Evolutionary conservation across 2,113 vertebrate species (phyloP).

Genomic region (Haliaeetus leucogaster): DNA sequence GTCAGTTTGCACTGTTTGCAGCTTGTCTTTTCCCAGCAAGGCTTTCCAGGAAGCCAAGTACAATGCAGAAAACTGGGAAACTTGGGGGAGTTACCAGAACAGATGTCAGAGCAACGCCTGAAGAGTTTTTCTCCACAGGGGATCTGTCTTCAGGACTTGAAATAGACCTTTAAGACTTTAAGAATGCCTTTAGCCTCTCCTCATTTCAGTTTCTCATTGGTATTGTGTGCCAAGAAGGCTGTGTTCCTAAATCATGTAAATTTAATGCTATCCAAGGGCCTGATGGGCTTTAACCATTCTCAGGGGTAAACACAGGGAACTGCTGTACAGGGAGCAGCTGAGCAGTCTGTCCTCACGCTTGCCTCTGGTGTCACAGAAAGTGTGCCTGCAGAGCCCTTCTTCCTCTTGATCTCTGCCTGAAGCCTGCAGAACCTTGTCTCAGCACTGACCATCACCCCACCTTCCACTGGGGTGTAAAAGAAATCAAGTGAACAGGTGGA

Average conservation of each 20-base stretch:
- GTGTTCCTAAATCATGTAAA: background rate
- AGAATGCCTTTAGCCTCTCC: background rate
- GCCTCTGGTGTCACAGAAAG: background rate
- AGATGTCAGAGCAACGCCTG: background rate
- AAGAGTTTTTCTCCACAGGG: background rate
- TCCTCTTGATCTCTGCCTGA: background rate
- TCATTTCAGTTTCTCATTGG: background rate
- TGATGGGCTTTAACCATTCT: background rate
- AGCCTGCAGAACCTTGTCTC: background rate
- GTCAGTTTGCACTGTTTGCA: background rate
- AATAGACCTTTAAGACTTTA: background rate
- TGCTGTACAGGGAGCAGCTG: background rate
- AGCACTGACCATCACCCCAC: background rate
- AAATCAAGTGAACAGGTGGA: background rate
- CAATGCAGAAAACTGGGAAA: background rate
- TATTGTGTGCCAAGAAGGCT: background rate
- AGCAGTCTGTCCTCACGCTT: background rate
- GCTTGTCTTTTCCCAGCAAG: background rate
- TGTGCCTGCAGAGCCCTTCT: background rate
- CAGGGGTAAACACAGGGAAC: background rate
- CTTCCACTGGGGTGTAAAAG: background rate
- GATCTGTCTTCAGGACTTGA: background rate
- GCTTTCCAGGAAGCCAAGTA: background rate
- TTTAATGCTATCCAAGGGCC: background rate
- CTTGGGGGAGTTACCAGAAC: background rate